A percentile compares a stretch with the other conserved stretches of the same genome.
phyloP scores from a whole-genome alignment of 1,140 invertebrate genomes.

The Ericerus pela region DNA sequence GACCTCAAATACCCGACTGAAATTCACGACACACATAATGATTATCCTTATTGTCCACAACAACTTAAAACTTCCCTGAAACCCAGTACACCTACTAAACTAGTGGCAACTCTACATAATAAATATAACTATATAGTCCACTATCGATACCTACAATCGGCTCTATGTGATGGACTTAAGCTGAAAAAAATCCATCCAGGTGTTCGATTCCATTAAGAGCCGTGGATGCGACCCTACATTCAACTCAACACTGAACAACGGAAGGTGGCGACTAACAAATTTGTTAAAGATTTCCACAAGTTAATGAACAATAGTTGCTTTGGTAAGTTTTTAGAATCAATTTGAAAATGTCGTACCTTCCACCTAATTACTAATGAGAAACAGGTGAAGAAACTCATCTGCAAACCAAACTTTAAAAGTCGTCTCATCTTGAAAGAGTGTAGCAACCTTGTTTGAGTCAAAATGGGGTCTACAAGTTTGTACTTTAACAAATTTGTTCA shows the following conservation, averaged over 20 bases:
- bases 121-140: conserved; percentile 27
- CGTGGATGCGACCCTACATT: conserved; percentile 29
- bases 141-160: conserved; percentile 19
- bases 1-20: conserved; percentile 27
- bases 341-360: conserved; percentile 26
- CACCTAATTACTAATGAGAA: conserved; percentile 19
- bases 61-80: conserved; percentile 9
- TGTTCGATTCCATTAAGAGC: conserved; percentile 27
- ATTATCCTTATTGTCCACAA: conserved; percentile 35
- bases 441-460: conserved; percentile 17
- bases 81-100: conserved; percentile 15
- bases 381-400: conserved; percentile 7
- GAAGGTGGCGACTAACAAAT: conserved; percentile 25
- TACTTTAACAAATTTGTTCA: conserved; percentile 17
- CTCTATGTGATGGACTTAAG: conserved; percentile 22
- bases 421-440: conserved; percentile 16
- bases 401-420: conserved; percentile 17
- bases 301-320: conserved; percentile 30
- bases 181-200: conserved; percentile 29
- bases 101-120: conserved; percentile 14
- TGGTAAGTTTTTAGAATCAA: conserved; percentile 29
- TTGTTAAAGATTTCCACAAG: conserved; percentile 30
- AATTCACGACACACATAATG: conserved; percentile 36
- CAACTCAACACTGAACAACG: conserved; percentile 26
- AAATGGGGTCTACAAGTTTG: conserved; percentile 8